Base-by-base conservation (phyloP, 2,797 vertebrate genomes). In the Aphelocoma californica region DNA sequence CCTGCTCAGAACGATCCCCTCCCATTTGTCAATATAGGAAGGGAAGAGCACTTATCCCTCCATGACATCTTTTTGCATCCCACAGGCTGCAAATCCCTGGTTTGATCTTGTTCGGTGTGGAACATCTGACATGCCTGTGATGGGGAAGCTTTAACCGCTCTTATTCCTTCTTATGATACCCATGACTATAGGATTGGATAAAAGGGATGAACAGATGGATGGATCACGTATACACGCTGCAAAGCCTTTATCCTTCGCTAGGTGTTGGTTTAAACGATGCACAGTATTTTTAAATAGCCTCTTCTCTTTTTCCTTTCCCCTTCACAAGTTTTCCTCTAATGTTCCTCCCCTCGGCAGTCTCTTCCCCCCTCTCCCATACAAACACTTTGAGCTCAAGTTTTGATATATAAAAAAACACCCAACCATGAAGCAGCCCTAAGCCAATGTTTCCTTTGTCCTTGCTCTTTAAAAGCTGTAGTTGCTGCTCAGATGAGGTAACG, bases 381-480 rank as follows among this genome's bases (percentile, higher is more conserved):
- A 95, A 94, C 93, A 88, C 92, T 94, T 95, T 89, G 92, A 95
- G 93, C 78, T 80, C 7, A 48, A 93, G 90, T 95, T 91, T 93
- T 95, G 90, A 93, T 84, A 92, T 19, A 81, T 44, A 16, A 71
- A 85, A 77, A 91, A 69, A 86, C 78, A 90, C 81, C 81, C 89
- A 56, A 61, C 78, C 91, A 91, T 3, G 88, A 87, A 94, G 90
- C 90, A 96, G 94, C 94, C 94, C 70, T 88, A 91, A 96, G 94
- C 94, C 90, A 89, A 88, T 73, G 96, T 93, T 96, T 81, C 95
- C 79, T 97, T 97, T 96, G 96, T 96, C 95, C 96, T 97, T 96
- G 96, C 95, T 92, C 91, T 95, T 95, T 94, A 95, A 94, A 96
- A 93, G 94, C 96, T 61, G 88, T 88, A 48, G 90, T 93, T 92